A percentile compares a stretch with the other conserved stretches of the same genome.
Conservation (phyloP, 2,113 vertebrate genomes). For the Origma solitaria region DNA sequence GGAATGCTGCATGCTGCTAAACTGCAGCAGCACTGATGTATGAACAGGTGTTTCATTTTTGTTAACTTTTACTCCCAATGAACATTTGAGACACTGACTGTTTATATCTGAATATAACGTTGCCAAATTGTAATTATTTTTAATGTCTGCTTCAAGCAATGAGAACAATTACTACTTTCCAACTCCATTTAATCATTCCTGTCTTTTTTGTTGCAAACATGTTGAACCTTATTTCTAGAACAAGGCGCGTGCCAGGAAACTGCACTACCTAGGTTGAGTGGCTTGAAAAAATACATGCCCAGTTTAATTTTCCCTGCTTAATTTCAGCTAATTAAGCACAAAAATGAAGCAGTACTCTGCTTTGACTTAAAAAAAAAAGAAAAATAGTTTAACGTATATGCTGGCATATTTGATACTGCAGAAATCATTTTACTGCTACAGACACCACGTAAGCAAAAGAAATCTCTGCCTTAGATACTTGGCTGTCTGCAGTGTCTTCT, state of each 20-base stretch:
- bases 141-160: constrained; percentile 29
- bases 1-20: constrained; percentile 36
- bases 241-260: not conserved
- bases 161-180: constrained; percentile 50
- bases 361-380: not conserved
- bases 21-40: constrained; percentile 13
- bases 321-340: not conserved
- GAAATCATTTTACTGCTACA: not conserved
- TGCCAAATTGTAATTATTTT: constrained; percentile 66
- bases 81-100: constrained; percentile 51
- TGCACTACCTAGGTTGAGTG: not conserved
- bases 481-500: not conserved
- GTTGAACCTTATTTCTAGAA: not conserved
- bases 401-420: not conserved
- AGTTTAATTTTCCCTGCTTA: not conserved
- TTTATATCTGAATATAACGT: constrained; percentile 39
- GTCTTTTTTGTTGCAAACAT: not conserved
- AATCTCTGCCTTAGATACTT: not conserved
- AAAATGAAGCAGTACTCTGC: not conserved
- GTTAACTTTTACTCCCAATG: constrained; percentile 46
- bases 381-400: not conserved
- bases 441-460: not conserved
- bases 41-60: constrained; percentile 72
- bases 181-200: constrained; percentile 5
- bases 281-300: not conserved